These are phyloP conservation scores for Pollenia griseotomentosa DNA, from an alignment of 2,888 invertebrate species.

Conservation along the genomic window DNA sequence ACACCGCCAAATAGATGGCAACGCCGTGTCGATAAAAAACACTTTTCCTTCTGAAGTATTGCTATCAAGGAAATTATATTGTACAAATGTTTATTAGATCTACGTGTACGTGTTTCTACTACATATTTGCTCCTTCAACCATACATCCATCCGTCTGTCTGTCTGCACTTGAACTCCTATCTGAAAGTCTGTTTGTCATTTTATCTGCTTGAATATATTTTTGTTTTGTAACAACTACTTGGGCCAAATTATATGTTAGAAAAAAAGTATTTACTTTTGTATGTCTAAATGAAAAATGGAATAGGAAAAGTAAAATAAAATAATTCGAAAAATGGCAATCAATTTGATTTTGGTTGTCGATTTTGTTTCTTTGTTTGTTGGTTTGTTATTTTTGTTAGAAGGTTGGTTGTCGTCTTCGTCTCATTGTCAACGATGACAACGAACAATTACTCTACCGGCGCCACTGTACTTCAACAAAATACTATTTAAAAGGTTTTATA, in stretches of 20 bases:
- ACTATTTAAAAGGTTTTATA: conserved; percentile 20
- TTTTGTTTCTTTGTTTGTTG: conserved; percentile 6
- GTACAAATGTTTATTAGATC: conserved; percentile 21
- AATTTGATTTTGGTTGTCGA: conserved; percentile 47
- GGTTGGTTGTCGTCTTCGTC: conserved; percentile 11
- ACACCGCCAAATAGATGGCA: neutral
- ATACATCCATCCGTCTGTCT: neutral
- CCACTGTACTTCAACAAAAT: conserved; percentile 61
- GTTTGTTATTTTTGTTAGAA: neutral
- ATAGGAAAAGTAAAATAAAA: conserved; percentile 10
- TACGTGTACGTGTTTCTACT: conserved; percentile 11
- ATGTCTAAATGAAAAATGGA: conserved; percentile 31
- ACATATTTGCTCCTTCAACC: neutral
- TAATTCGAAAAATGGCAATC: conserved; percentile 49
- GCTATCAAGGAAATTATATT: conserved; percentile 16
- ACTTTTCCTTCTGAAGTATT: neutral
- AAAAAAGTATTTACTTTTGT: conserved; percentile 39
- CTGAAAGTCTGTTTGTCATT: neutral
- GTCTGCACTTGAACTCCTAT: neutral
- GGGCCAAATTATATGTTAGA: conserved; percentile 44
- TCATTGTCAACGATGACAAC: conserved; percentile 47
- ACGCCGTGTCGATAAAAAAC: neutral
- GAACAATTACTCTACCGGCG: conserved; percentile 57
- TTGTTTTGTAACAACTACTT: conserved; percentile 52
- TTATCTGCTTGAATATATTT: conserved; percentile 15